Conservation (phyloP, 2,113 vertebrate species). For the Archilochus colubris region DNA sequence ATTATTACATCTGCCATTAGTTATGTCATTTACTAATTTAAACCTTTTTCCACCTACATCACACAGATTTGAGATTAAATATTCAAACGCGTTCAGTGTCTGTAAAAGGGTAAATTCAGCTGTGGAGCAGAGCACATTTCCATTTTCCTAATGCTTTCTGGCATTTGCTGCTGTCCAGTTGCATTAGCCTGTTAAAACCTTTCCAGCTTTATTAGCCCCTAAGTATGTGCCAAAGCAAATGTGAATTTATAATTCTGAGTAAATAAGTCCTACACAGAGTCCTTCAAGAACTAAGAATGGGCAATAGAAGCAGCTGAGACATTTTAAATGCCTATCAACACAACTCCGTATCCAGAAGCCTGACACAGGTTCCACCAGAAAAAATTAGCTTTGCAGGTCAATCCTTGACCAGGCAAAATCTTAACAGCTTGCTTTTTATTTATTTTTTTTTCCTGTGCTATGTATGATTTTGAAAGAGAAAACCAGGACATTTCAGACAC, state of each 20-base stretch:
- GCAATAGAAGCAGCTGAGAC: background rate
- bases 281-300: background rate
- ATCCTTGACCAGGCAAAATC: background rate
- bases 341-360: background rate
- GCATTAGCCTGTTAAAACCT: constrained; percentile 52
- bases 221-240: constrained; percentile 54
- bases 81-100: constrained; percentile 71
- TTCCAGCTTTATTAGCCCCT: constrained; percentile 43
- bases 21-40: constrained; percentile 54
- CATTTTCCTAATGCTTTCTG: constrained; percentile 72
- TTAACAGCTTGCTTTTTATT: background rate
- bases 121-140: constrained; percentile 57
- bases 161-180: constrained; percentile 68
- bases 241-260: constrained; percentile 47
- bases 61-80: constrained; percentile 61
- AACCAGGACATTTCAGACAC: constrained; percentile 5
- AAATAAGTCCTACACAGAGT: constrained; percentile 21
- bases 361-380: background rate
- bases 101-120: constrained; percentile 66
- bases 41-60: constrained; percentile 30
- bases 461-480: background rate
- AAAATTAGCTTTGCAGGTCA: constrained; percentile 4
- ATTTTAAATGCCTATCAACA: constrained; percentile 12
- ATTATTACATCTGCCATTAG: constrained; percentile 39
- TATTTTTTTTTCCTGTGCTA: background rate